Percentiles rank a stretch among this genome's conserved stretches.
These are phyloP conservation scores for Gnatocerus cornutus DNA, from an alignment of 2,888 invertebrate species.

Conservation along the genomic window DNA sequence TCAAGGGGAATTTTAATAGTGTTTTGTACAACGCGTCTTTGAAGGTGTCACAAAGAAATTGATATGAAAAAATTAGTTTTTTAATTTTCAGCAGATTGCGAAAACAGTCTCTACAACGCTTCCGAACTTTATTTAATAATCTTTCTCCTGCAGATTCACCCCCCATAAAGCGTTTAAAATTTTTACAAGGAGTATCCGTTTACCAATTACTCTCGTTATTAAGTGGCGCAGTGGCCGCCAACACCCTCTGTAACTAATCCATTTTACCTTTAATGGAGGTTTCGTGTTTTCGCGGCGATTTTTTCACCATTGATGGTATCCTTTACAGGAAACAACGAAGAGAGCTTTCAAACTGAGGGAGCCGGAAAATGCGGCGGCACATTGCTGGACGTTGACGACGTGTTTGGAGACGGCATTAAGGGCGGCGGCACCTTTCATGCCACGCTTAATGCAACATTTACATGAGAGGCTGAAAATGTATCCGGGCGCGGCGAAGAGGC, in stretches of 20 bases:
- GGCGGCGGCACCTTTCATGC: slow-evolving; percentile 97
- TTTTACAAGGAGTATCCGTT: too few species aligned
- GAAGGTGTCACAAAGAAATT: too few species aligned
- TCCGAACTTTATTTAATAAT: too few species aligned
- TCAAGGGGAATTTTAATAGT: too few species aligned
- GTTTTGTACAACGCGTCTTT: too few species aligned
- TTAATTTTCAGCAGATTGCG: too few species aligned
- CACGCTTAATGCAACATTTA: slow-evolving; percentile 95
- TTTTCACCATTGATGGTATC: slow-evolving; percentile 43
- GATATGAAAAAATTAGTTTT: too few species aligned
- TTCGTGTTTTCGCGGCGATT: slow-evolving; percentile 44
- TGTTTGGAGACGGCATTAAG: slow-evolving; percentile 90
- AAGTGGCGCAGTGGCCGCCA: slow-evolving; percentile 14
- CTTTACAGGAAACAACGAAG: slow-evolving; percentile 85
- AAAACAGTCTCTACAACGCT: too few species aligned
- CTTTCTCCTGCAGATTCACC: too few species aligned
- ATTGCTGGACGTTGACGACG: slow-evolving; percentile 83
- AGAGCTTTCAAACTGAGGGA: slow-evolving; percentile 81
- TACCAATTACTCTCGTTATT: too few species aligned
- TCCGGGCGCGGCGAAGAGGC: slow-evolving; percentile 49
- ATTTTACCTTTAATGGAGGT: slow-evolving; percentile 50
- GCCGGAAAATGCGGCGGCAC: slow-evolving; percentile 75
- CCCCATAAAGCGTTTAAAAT: too few species aligned
- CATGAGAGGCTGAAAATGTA: slow-evolving; percentile 87
- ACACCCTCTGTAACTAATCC: slow-evolving; percentile 34